Conservation (phyloP, 2,797 vertebrate genomes). For the Neosilurus hyrtlii region DNA sequence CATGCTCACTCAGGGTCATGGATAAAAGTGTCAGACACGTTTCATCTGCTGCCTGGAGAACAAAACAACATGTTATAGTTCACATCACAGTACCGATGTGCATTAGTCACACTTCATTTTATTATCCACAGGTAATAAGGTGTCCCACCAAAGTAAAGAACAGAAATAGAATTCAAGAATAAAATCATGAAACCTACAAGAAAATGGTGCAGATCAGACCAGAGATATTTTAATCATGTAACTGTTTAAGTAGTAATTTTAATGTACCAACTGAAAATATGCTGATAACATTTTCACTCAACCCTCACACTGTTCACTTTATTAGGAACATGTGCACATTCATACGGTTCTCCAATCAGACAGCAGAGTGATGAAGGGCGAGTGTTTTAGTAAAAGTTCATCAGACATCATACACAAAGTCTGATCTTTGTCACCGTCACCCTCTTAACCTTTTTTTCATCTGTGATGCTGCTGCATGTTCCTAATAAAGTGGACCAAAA, state of each 20-base stretch:
- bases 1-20: slow-evolving; percentile 71
- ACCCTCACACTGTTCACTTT: background rate
- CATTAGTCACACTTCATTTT: background rate
- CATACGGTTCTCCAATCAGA: background rate
- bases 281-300: background rate
- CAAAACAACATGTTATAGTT: background rate
- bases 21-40: slow-evolving; percentile 74
- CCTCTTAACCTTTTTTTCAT: too few relatives aligned
- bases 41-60: slow-evolving; percentile 79
- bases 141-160: too few relatives aligned
- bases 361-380: background rate
- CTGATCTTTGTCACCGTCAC: background rate
- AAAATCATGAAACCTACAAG: background rate
- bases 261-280: background rate
- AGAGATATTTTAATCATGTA: too few relatives aligned
- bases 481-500: too few relatives aligned
- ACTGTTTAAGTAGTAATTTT: background rate
- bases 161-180: too few relatives aligned
- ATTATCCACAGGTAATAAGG: background rate
- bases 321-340: background rate
- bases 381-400: background rate
- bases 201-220: background rate
- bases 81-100: too few relatives aligned
- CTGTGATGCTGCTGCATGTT: too few relatives aligned
- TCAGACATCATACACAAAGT: background rate